Evolutionary conservation across 2,797 vertebrate species (phyloP).

Genomic region (Epinephelus malabaricus): DNA sequence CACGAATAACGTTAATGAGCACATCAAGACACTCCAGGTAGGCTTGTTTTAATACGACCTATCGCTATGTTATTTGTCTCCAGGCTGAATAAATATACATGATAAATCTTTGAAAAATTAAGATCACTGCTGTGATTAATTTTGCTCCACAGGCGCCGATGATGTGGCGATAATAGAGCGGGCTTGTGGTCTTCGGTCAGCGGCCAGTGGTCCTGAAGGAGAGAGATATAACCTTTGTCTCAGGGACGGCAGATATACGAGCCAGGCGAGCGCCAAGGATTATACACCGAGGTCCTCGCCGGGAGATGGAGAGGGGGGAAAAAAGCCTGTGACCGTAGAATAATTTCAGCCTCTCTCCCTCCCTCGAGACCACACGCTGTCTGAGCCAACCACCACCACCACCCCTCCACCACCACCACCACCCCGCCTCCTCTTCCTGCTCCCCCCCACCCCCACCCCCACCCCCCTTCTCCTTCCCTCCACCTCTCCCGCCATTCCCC

Average conservation of each 20-base stretch:
- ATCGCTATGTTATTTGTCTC: conserved; percentile 17
- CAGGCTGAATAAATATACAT: conserved; percentile 41
- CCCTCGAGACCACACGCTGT: conserved; percentile 87
- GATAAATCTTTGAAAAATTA: conserved; percentile 52
- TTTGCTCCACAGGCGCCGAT: conserved; percentile 48
- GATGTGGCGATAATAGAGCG: conserved; percentile 65
- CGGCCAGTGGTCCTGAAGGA: conserved; percentile 66
- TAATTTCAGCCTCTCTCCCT: conserved; percentile 87
- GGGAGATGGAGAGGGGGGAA: conserved; percentile 70
- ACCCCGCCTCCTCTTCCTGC: conserved; percentile 45
- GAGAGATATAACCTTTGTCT: conserved; percentile 87
- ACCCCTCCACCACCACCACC: conserved; percentile 24
- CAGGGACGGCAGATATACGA: conserved; percentile 83
- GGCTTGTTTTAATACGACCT: conserved; percentile 20
- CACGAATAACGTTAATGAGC: conserved; percentile 24
- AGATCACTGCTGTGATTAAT: conserved; percentile 60
- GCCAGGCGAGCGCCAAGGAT: conserved; percentile 79
- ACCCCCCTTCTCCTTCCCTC: conserved; percentile 37
- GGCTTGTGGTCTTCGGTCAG: conserved; percentile 67
- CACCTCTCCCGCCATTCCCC: conserved; percentile 79
- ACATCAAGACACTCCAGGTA: conserved; percentile 3
- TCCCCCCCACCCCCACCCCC: background rate
- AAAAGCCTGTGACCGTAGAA: conserved; percentile 85
- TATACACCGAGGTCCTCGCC: conserved; percentile 83
- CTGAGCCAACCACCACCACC: conserved; percentile 79